Evolutionary conservation across 23 tunicate genomes (phyloP), one percentile per base, ranked within the genome.

Genomic region (Trididemnum miniatum): DNA sequence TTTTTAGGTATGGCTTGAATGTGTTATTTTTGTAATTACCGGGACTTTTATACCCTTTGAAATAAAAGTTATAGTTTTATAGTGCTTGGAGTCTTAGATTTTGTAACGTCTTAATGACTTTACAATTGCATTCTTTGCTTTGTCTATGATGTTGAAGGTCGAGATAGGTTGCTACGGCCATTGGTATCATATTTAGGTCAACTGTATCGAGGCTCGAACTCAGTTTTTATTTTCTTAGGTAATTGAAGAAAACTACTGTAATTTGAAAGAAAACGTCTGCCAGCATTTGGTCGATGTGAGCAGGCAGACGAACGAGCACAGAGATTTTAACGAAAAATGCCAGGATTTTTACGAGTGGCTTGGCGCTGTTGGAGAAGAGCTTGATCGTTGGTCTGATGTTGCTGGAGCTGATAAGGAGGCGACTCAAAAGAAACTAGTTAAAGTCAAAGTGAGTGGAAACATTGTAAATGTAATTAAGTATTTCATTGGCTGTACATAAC

Each of bases 321-420:
- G 63, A 39, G 59, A 69, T 2, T 89, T 80, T 39, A 71, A 80
- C 64, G 95, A 84, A 18, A 86, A 87, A n/a, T 94, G 80, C 31
- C 90, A 82, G 35, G 88, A 85, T 33, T 85, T 95, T 78, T 26
- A 52, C 20, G 88, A 87, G 40, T 95, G 98, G 98, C 38, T 87
- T 1, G 76, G 78, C 38, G 86, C 96, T 0, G 99, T 95, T 44
- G 87, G 85, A 44, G 99, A 95, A 65, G 99, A 90, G 26, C 76
- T 95, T 29, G 96, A 87, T 65, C 51, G 96, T 4, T 95, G 99
- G 96, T 59, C 89, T 29, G 99, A 95, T 65, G 52, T 86, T 34
- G 87, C 86, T 1, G 71, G 38, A 1, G 72, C 57, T 2, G 96
- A 95, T 37, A 89, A 89, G 52, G 91, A 85, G 23, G 66, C 83